phyloP scores from a whole-genome alignment of 2,797 vertebrate genomes.

The Spea hammondii region DNA sequence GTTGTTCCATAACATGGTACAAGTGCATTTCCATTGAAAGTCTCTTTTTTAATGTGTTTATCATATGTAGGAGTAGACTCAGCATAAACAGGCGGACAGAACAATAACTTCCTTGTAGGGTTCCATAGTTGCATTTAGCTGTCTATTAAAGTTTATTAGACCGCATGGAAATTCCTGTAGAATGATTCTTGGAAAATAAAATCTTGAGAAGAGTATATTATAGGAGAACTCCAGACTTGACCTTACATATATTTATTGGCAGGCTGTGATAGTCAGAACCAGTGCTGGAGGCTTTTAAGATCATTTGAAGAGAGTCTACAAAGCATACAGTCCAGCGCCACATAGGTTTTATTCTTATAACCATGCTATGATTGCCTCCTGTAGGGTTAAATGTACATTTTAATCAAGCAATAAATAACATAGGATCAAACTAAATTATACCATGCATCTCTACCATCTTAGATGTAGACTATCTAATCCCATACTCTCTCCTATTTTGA shows the following conservation, averaged over 20 bases:
- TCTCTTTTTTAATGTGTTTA: neutral
- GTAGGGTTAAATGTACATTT: too few species aligned
- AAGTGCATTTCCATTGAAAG: neutral
- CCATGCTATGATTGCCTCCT: too few species aligned
- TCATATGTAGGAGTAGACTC: slow-evolving; percentile 5
- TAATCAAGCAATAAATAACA: too few species aligned
- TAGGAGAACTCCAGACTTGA: neutral
- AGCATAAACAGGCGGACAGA: slow-evolving; percentile 15
- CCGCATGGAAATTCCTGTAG: slow-evolving; percentile 13
- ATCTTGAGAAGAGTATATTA: slow-evolving; percentile 15
- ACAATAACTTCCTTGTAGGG: slow-evolving; percentile 18
- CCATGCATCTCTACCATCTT: too few species aligned
- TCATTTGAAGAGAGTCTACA: neutral
- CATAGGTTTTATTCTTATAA: too few species aligned
- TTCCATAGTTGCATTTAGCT: slow-evolving; percentile 20
- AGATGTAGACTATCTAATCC: too few species aligned
- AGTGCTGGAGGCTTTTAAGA: neutral
- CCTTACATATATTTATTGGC: neutral
- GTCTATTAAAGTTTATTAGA: slow-evolving; percentile 22
- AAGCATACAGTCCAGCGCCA: neutral
- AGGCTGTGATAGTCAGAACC: too few species aligned
- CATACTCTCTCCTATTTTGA: too few species aligned
- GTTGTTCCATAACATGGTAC: too few species aligned
- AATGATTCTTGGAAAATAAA: slow-evolving; percentile 20
- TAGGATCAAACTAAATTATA: too few species aligned